phyloP scores from a whole-genome alignment of 1,140 invertebrate species.

The Leguminivora glycinivorella region DNA sequence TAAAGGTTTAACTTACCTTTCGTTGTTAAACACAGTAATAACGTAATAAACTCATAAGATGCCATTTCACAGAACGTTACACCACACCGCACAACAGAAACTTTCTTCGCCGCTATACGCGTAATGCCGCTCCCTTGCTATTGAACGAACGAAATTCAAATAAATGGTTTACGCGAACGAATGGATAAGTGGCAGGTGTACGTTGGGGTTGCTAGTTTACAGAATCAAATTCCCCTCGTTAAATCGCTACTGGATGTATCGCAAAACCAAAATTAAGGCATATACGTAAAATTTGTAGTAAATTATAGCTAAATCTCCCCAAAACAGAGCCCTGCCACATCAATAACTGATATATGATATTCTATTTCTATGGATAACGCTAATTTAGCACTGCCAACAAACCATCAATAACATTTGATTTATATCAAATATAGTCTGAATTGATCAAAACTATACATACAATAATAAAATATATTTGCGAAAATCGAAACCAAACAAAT shows the following conservation, averaged over 20 bases:
- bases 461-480: too few species aligned
- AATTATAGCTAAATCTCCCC: too few species aligned
- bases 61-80: conserved; percentile 46
- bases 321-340: too few species aligned
- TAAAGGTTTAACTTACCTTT: conserved; percentile 46
- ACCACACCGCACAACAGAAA: conserved; percentile 7
- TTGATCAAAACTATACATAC: too few species aligned
- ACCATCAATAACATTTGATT: too few species aligned
- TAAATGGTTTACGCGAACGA: neutral
- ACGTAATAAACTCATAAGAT: conserved; percentile 45
- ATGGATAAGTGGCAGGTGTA: conserved; percentile 7
- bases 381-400: too few species aligned
- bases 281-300: too few species aligned
- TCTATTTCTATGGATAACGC: too few species aligned
- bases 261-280: too few species aligned
- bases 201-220: neutral
- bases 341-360: too few species aligned
- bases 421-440: too few species aligned
- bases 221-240: neutral
- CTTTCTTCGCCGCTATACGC: conserved; percentile 3
- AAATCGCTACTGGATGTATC: neutral
- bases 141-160: neutral
- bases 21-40: conserved; percentile 39
- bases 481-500: neutral
- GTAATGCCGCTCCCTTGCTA: conserved; percentile 10